Percentiles rank a stretch among this genome's conserved stretches.
Evolutionary conservation across 2,797 vertebrate genomes (phyloP).

Genomic region (Pangasius djambal): DNA sequence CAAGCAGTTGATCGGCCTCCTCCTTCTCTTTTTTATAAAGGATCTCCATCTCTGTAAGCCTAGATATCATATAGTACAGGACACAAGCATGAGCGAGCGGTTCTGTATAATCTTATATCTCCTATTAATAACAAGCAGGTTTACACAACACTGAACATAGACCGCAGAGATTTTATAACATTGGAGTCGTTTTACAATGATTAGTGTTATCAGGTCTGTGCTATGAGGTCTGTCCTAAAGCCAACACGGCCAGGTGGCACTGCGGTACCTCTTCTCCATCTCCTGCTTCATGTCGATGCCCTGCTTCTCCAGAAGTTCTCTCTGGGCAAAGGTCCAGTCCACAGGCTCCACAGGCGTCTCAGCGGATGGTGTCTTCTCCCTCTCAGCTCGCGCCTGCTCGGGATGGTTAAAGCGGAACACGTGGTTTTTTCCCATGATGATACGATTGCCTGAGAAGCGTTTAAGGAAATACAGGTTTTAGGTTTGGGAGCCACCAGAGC

Average conservation of each 20-base stretch:
- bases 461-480: neutral
- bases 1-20: conserved; percentile 95
- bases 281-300: conserved; percentile 99
- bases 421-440: conserved; percentile 99
- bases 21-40: conserved; percentile 99
- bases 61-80: conserved; percentile 59
- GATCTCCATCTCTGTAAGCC: conserved; percentile 99
- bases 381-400: conserved; percentile 94
- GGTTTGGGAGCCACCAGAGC: neutral
- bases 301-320: conserved; percentile 96
- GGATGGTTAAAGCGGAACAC: conserved; percentile 99
- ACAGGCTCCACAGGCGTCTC: conserved; percentile 98
- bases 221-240: neutral
- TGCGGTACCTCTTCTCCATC: conserved; percentile 95
- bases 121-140: neutral
- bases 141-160: neutral
- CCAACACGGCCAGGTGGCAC: neutral
- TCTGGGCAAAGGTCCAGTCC: conserved; percentile 98
- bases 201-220: neutral
- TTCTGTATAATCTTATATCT: neutral
- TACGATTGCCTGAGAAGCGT: conserved; percentile 87
- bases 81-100: conserved; percentile 31
- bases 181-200: neutral
- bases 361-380: conserved; percentile 95
- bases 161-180: neutral